Base-by-base conservation (phyloP, 1,140 invertebrate genomes). In the Euwallacea similis region DNA sequence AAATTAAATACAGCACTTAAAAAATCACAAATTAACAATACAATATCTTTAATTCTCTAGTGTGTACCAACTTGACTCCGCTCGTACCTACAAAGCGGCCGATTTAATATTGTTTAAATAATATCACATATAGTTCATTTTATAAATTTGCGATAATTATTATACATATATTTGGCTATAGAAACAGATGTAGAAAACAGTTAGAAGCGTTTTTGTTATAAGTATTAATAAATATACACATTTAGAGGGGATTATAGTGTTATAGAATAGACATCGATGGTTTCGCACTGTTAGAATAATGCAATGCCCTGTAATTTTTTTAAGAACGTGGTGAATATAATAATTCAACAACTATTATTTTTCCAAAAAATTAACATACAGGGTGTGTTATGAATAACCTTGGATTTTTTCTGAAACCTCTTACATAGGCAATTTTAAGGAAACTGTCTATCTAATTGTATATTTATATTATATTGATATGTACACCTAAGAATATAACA, bases 401-500 rank as follows among this genome's bases (percentile, higher is more conserved):
- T 33, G 1, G 4, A 4, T 33, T 33, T 33, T 4, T 1, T 4
- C 21, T 33, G 21, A 33, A 33, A 33, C 21, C 21, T 33, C 21
- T 33, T 2, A 33, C 21, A 33, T 33, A 33, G 21, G 21, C 21
- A 33, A 33, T 33, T 33, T 33, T 33, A 33, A 11, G 33, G 43
- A 54, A 65, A 65, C 54, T 65, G 8, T 65, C 63, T 55, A 65
- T 15, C 63, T 63, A 63, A 50, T 6, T 43, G n/a, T 43, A 63
- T 72, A 72, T 62, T 50, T 72, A 66, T 73, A 64, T 54, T 68
- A 54, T 63, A 58, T 76, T 75, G 76, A 77, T 77, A 77, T 78
- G 76, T 78, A 78, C 77, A 78, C 73, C 73, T 77, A 77, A 56
- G 16, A 53, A 70, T 66, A 74, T 74, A 74, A 75, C 72, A 76